These are phyloP conservation scores for Ovis aries DNA, from an alignment of 2,113 vertebrate species.

Conservation along the genomic window DNA sequence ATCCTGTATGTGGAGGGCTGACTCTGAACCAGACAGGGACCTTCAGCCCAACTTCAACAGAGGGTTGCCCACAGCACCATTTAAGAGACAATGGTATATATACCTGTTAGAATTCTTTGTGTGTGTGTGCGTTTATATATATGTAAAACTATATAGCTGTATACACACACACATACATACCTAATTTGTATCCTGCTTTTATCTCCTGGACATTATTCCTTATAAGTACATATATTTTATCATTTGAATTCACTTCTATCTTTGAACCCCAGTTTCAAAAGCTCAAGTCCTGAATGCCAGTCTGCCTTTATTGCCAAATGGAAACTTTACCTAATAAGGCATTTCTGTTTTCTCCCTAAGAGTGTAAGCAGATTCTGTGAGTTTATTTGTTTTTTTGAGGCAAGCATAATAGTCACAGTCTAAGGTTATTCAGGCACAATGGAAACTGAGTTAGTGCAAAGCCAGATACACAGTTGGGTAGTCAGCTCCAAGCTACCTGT, in stretches of 20 bases:
- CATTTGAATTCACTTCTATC: background rate
- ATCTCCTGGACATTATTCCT: background rate
- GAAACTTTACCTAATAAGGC: background rate
- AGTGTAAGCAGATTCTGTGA: background rate
- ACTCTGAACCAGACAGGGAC: background rate
- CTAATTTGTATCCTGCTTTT: background rate
- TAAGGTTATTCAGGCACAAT: background rate
- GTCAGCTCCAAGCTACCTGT: background rate
- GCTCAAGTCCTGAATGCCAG: background rate
- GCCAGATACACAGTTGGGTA: background rate
- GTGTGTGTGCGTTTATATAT: background rate
- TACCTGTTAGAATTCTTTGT: background rate
- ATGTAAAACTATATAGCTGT: background rate
- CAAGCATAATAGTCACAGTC: background rate
- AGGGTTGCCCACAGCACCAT: background rate
- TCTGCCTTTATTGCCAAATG: background rate
- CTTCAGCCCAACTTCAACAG: background rate
- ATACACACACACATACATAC: background rate
- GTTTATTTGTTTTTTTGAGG: background rate
- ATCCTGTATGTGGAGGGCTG: background rate
- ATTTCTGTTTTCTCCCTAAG: background rate
- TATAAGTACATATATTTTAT: constrained; percentile 7
- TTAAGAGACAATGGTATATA: background rate
- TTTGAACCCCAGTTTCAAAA: background rate
- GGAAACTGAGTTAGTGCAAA: background rate